These are phyloP conservation scores for Hyperopisus bebe DNA, from an alignment of 2,113 vertebrate species.

Conservation along the genomic window DNA sequence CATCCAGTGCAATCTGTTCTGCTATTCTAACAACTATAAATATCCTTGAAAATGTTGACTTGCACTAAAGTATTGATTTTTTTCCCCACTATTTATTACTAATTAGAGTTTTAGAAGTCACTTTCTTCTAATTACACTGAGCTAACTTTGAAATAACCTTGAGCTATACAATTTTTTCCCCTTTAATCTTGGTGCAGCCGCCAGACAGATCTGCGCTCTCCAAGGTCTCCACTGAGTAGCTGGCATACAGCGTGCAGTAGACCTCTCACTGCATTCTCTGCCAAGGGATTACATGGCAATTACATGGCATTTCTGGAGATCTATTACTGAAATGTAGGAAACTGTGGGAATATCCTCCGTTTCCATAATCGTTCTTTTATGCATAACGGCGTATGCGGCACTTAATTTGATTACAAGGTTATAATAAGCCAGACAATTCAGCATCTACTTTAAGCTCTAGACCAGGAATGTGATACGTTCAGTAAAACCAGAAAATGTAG, in stretches of 20 bases:
- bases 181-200: slow-evolving; percentile 7
- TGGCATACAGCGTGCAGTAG: background rate
- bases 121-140: slow-evolving; percentile 15
- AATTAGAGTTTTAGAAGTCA: slow-evolving; percentile 18
- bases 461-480: background rate
- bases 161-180: background rate
- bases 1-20: background rate
- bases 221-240: background rate
- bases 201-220: background rate
- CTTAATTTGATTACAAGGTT: slow-evolving; percentile 5
- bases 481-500: background rate
- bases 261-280: background rate
- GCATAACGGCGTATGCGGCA: background rate
- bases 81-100: slow-evolving; percentile 15
- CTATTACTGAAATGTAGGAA: background rate
- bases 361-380: background rate
- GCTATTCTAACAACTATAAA: background rate
- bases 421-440: background rate
- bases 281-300: slow-evolving; percentile 2
- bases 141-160: slow-evolving; percentile 21
- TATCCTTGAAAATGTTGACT: slow-evolving; percentile 9
- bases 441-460: background rate
- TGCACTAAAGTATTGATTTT: slow-evolving; percentile 14
- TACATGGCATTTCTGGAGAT: slow-evolving; percentile 1
- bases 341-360: background rate